These are phyloP conservation scores for Leptobrachium leishanense DNA, from an alignment of 2,113 vertebrate species.

Conservation along the genomic window DNA sequence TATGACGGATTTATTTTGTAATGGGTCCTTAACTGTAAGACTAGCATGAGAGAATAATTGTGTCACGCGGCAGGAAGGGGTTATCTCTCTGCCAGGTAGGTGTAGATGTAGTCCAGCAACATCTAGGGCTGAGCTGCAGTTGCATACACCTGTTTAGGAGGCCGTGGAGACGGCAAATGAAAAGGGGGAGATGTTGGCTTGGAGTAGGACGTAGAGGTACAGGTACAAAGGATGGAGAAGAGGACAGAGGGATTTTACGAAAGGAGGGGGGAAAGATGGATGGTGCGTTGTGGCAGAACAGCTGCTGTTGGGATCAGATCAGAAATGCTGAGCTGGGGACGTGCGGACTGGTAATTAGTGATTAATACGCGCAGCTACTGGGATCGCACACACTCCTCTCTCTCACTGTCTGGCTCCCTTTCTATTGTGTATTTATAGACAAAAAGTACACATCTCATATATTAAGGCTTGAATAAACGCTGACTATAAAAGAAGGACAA, in stretches of 20 bases:
- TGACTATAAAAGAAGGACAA: background rate
- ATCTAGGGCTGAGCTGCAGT: background rate
- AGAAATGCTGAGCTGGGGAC: constrained; percentile 46
- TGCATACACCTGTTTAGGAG: too few species aligned
- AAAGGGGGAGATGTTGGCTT: background rate
- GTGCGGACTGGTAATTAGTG: constrained; percentile 47
- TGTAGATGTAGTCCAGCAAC: too few species aligned
- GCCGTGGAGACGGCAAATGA: background rate
- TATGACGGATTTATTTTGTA: too few species aligned
- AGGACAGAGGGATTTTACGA: constrained; percentile 7
- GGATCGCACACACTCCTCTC: constrained; percentile 36
- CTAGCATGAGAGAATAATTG: too few species aligned
- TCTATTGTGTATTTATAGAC: too few species aligned
- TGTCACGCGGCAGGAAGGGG: too few species aligned
- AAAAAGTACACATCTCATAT: background rate
- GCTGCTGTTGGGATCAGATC: constrained; percentile 49
- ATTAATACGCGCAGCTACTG: constrained; percentile 46
- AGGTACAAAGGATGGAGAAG: constrained; percentile 7
- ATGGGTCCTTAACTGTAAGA: too few species aligned
- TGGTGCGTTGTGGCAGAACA: constrained; percentile 41
- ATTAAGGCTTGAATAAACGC: background rate
- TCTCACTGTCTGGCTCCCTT: too few species aligned
- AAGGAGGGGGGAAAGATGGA: constrained; percentile 36
- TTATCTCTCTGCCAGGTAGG: too few species aligned
- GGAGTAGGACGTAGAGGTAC: background rate